Evolutionary conservation across 2,113 vertebrate species (phyloP).

Genomic region (Lota lota): DNA sequence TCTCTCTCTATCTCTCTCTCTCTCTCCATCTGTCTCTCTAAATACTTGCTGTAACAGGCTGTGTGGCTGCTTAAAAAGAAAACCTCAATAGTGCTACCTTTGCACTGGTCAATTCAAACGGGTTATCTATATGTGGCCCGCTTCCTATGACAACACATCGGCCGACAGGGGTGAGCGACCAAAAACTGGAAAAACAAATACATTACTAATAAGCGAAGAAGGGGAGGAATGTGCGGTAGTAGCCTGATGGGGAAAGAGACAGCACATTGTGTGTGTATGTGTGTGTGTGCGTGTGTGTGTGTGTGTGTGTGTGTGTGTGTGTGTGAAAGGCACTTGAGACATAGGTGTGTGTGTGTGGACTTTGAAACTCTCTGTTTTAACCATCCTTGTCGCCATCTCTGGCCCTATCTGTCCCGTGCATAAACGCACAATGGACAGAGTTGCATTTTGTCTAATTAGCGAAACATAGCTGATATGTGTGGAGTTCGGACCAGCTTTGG

Average conservation of each 20-base stretch:
- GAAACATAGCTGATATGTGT: too few species aligned
- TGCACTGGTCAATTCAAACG: slow-evolving; percentile 48
- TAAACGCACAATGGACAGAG: too few species aligned
- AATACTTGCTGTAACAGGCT: slow-evolving; percentile 58
- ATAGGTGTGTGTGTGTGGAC: slow-evolving; percentile 39
- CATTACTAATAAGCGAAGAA: slow-evolving; percentile 62
- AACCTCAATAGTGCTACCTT: slow-evolving; percentile 67
- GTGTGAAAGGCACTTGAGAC: slow-evolving; percentile 35
- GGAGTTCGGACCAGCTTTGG: too few species aligned
- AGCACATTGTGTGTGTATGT: slow-evolving; percentile 9
- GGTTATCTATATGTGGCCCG: slow-evolving; percentile 27
- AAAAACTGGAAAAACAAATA: slow-evolving; percentile 67
- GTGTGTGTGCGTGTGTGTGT: too few species aligned
- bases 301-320: not conserved
- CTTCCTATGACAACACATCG: slow-evolving; percentile 49
- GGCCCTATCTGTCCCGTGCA: too few species aligned
- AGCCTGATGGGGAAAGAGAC: slow-evolving; percentile 41
- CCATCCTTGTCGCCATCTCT: not conserved
- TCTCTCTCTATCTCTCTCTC: too few species aligned
- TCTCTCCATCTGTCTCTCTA: not conserved
- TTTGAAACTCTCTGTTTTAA: not conserved
- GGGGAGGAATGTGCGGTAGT: slow-evolving; percentile 49
- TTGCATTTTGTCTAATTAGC: too few species aligned
- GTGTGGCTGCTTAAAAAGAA: slow-evolving; percentile 57
- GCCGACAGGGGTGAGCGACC: slow-evolving; percentile 45